Percentiles rank a stretch among this genome's conserved stretches.
phyloP scores from a whole-genome alignment of 2,797 vertebrate species.

The Pogoniulus pusillus region DNA sequence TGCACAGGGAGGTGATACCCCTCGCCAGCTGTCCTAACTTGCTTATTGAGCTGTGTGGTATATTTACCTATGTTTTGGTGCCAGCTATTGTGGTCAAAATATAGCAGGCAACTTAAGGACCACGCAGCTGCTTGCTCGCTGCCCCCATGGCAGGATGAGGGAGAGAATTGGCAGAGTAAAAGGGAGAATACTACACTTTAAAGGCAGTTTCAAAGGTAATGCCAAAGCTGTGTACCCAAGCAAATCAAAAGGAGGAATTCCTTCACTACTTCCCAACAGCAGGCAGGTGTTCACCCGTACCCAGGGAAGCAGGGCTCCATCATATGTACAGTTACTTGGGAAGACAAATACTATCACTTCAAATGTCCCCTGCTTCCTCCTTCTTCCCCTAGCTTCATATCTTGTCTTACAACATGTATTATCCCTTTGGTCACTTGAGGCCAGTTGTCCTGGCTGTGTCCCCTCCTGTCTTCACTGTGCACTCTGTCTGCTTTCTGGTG shows the following conservation, averaged over 20 bases:
- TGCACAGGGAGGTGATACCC: neutral
- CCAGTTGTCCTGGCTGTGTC: neutral
- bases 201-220: neutral
- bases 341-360: neutral
- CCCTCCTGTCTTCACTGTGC: no score
- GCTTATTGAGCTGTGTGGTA: neutral
- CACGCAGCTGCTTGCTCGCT: neutral
- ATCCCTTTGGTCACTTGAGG: no score
- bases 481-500: neutral
- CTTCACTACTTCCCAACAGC: neutral
- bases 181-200: neutral
- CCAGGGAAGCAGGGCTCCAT: neutral
- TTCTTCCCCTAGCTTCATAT: neutral
- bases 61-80: neutral
- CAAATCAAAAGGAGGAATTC: neutral
- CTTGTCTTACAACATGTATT: no score
- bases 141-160: no score
- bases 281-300: neutral
- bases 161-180: neutral
- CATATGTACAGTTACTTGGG: rapidly evolving
- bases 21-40: neutral
- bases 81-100: neutral
- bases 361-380: rapidly evolving
- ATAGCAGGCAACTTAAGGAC: neutral
- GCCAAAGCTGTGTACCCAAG: neutral